Base-by-base conservation (phyloP, 2,797 vertebrate species). In the Coregonus suidteri region DNA sequence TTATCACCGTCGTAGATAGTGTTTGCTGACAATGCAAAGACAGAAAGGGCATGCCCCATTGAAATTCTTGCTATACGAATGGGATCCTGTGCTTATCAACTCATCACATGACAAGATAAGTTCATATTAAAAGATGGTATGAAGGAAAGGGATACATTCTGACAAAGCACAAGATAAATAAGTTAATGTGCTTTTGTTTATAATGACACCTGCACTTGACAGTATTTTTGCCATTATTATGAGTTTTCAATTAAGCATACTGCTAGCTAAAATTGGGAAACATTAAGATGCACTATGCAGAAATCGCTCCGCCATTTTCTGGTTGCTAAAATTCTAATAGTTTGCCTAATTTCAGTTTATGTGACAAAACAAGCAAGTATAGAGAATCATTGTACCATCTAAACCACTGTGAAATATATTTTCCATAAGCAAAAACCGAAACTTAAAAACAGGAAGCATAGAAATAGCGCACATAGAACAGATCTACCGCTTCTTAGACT, bases 1-100 rank as follows among this genome's bases (percentile, higher is more conserved):
- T 97, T 99, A 90, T 99, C 97, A 25, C 96, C 97, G 75, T 99
- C 97, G 86, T 95, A 98, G 0, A 94, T 94, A 65, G 96, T 94
- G n/a, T 98, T 99, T 82, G 97, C 98, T 99, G 88, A 79, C 78
- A 83, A 90, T 18, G 81, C 62, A n/a, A 87, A 30, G 31, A 20
- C 14, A 74, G 15, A 75, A 62, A 6, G 37, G 66, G 30, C 37
- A 77, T 5, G 16, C 11, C 7, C 3, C 25, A 56, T 77, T 65
- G 73, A 15, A 68, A 35, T 15, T 4, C 15, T 68, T 68, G 31
- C 31, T 16, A 16, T 18, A 1, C 6, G 1, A 34, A 35, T 35
- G 66, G 25, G 0, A 1, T 67, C 65, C 30, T 14, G 31, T 67
- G 30, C 30, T 35, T 67, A 66, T 14, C 65, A 67, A 67, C 4